phyloP scores from a whole-genome alignment of 2,888 invertebrate species.

The Carcina quercana region DNA sequence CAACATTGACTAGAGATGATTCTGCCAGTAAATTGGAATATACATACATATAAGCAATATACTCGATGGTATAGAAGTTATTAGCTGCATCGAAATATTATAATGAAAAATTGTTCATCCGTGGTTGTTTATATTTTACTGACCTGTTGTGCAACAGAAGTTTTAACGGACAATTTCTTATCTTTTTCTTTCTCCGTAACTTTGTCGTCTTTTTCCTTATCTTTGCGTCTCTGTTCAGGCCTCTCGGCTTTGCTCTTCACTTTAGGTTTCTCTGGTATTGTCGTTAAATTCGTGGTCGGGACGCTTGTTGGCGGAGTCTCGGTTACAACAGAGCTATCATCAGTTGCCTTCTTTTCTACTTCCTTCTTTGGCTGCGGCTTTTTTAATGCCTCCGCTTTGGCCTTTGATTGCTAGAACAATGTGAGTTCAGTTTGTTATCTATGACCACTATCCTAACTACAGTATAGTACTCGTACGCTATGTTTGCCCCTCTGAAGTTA shows the following conservation, averaged over 20 bases:
- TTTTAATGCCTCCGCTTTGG: constrained; percentile 74
- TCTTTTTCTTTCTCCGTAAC: constrained; percentile 28
- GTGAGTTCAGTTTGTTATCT: too few species aligned
- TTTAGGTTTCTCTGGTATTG: too few species aligned
- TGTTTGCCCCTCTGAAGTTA: too few species aligned
- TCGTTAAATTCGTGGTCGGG: constrained; percentile 29
- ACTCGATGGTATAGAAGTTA: too few species aligned
- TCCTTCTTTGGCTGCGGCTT: constrained; percentile 58
- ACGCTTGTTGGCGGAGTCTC: constrained; percentile 19
- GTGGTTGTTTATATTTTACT: too few species aligned
- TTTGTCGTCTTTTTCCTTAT: constrained; percentile 26
- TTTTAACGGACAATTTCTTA: constrained; percentile 12
- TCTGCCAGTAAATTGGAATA: too few species aligned
- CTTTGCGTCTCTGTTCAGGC: constrained; percentile 17
- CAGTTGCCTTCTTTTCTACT: constrained; percentile 41
- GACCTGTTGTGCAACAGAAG: constrained; percentile 1
- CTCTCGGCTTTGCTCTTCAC: constrained; percentile 14
- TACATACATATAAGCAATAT: too few species aligned
- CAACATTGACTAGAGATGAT: too few species aligned
- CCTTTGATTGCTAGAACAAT: constrained; percentile 63
- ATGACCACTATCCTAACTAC: too few species aligned
- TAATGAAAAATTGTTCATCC: too few species aligned
- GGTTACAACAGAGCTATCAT: constrained; percentile 26
- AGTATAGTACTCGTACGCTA: too few species aligned
- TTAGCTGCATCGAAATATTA: too few species aligned